Base-by-base conservation (phyloP, 2,797 vertebrate species). In the Enteromius fasciolatus region DNA sequence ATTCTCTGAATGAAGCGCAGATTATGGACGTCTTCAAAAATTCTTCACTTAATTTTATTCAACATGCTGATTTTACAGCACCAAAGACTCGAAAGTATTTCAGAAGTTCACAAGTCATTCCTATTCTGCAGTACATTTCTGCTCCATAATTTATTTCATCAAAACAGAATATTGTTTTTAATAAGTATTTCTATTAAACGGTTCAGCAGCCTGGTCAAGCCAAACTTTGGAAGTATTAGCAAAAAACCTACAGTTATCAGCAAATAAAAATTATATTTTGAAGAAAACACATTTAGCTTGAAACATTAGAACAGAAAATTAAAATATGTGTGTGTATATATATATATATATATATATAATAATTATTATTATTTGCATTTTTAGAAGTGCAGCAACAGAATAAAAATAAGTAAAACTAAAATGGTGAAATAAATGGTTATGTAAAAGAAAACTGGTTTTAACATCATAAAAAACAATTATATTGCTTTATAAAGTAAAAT, bases 81-180 rank as follows among this genome's bases (percentile, higher is more conserved):
- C 89, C 91, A 92, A 93, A 92, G 90, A 91, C 74, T 85, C 75
- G 70, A 85, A 59, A 84, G 69, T 87, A 44, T 68, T 81, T 84
- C 52, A 76, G 28, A 0, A 52, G 23, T 36, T 66, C 61, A 7
- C n/a, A 11, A 12, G 48, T 54, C 5, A 1, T 20, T 54, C 48
- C 17, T 77, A 59, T 77, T 77, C 20, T 78, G 76, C 23, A 28
- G 23, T 20, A 57, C 14, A 28, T 63, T 63, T 61, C 12, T 28
- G 14, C 14, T 63, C 25, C 2, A 11, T 28, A 61, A 28, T 1
- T 2, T 57, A 39, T 14, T 33, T 33, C 4, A 33, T 33, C 4
- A 33, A 33, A 33, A 33, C 33, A 33, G 33, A 33, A 33, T 33
- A 33, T 33, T 33, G 33, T 33, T 33, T 33, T 33, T 20, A 72